phyloP scores from a whole-genome alignment of 1,140 invertebrate species.

The Drosophila pandora region DNA sequence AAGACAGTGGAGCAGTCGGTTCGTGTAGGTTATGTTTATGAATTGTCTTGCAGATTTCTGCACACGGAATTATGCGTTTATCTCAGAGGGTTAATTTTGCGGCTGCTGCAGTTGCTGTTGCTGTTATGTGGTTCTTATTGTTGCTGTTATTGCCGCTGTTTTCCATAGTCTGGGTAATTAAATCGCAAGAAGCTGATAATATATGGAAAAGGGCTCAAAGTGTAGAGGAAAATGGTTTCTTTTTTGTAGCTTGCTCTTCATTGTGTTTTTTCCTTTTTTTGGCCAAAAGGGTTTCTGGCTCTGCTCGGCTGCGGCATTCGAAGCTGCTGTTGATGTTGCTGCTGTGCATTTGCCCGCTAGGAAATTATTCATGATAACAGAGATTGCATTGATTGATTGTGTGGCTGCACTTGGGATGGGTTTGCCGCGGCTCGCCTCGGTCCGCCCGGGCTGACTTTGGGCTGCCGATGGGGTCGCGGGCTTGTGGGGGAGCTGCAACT shows the following conservation, averaged over 20 bases:
- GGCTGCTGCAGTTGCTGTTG: slow-evolving; percentile 6
- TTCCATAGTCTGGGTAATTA: slow-evolving; percentile 72
- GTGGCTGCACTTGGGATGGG: slow-evolving; percentile 54
- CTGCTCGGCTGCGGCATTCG: slow-evolving; percentile 6
- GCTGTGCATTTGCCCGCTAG: slow-evolving; percentile 69
- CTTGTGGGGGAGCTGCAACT: slow-evolving; percentile 26
- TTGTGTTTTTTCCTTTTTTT: slow-evolving; percentile 13
- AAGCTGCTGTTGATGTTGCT: slow-evolving; percentile 10
- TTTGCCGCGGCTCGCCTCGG: slow-evolving; percentile 26
- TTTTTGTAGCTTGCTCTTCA: neutral
- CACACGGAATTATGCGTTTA: slow-evolving; percentile 72
- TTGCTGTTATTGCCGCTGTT: slow-evolving; percentile 42
- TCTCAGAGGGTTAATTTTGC: slow-evolving; percentile 70
- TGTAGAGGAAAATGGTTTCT: slow-evolving; percentile 50
- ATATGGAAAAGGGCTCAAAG: slow-evolving; percentile 45
- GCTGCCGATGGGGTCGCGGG: neutral
- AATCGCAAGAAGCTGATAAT: slow-evolving; percentile 75
- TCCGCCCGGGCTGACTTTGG: neutral
- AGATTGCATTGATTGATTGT: slow-evolving; percentile 80
- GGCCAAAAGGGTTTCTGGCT: slow-evolving; percentile 58
- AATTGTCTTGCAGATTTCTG: slow-evolving; percentile 71
- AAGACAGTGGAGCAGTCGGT: slow-evolving; percentile 3
- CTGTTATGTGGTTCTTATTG: slow-evolving; percentile 8
- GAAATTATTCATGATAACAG: slow-evolving; percentile 81
- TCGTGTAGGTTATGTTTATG: slow-evolving; percentile 65